Base-by-base conservation (phyloP, 2,113 vertebrate genomes). In the Xiphophorus couchianus region DNA sequence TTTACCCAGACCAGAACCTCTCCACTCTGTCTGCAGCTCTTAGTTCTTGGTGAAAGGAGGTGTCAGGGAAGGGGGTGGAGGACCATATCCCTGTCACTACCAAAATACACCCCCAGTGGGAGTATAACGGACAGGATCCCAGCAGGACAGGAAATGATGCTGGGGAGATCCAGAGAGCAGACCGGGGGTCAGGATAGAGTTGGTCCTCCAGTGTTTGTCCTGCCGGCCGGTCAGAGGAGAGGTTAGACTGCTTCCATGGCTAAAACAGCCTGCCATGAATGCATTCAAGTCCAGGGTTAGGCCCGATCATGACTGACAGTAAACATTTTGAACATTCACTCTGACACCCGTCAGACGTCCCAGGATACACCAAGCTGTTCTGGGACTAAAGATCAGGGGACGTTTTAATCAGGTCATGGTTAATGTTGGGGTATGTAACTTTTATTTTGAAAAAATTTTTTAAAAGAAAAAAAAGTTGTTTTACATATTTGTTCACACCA, bases 71-170 rank as follows among this genome's bases (percentile, higher is more conserved):
- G 35, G 35, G 91, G 82, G 82, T 86, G 78, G 84, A 78, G 86
- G 86, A 37, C 88, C 89, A 86, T 94, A 93, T 94, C 93, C 86
- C 92, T 93, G 93, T 93, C 93, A 93, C 79, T 82, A 86, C 80
- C 88, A 81, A 94, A 94, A 92, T 91, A 93, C 89, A 87, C 86
- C 81, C 88, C 84, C 85, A 81, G 82, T 73, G 89, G 92, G 90
- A 93, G 84, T 81, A 87, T 82, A 90, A 85, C 74, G 74, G 84
- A 88, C 90, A 90, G 91, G 85, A 90, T 88, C 91, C 91, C 81
- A 85, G 90, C 76, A 77, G 85, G 89, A 83, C 82, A 89, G 91
- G 90, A 91, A 91, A 93, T 83, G 71, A 91, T 91, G 84, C 91
- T 84, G 89, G 82, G 74, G 83, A 73, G 89, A 88, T 86, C 72